Percentiles rank a stretch among this genome's conserved stretches.
These are phyloP conservation scores for Megalonaias nervosa DNA, from an alignment of 1,140 invertebrate species.

Conservation along the genomic window DNA sequence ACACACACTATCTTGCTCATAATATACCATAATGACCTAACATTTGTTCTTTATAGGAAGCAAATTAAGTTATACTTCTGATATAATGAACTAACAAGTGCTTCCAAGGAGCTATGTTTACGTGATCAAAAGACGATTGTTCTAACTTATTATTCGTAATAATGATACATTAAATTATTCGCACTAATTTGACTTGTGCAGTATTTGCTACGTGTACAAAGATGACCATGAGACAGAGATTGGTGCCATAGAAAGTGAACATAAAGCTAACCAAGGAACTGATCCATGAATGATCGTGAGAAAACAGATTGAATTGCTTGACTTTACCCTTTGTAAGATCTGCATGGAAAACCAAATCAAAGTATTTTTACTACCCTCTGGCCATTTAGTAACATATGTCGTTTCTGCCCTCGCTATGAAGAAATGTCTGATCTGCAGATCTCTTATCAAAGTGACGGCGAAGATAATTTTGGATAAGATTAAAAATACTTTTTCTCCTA, in stretches of 20 bases:
- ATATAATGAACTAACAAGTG: too few species aligned
- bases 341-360: slow-evolving; percentile 90
- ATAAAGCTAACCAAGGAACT: neutral
- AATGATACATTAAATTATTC: neutral
- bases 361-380: slow-evolving; percentile 91
- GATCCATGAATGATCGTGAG: slow-evolving; percentile 25
- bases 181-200: neutral
- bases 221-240: neutral
- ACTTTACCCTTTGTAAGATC: slow-evolving; percentile 89
- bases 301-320: slow-evolving; percentile 75
- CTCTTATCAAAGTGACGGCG: neutral
- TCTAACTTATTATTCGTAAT: neutral
- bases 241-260: neutral
- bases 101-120: neutral
- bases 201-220: too few species aligned
- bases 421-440: slow-evolving; percentile 86
- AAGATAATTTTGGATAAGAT: neutral
- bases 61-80: too few species aligned
- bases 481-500: too few species aligned
- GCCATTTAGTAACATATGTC: slow-evolving; percentile 87
- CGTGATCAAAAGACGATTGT: neutral
- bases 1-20: too few species aligned
- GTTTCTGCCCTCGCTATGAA: slow-evolving; percentile 84
- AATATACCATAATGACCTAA: too few species aligned
- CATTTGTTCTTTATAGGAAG: too few species aligned